Percentiles rank a stretch among this genome's conserved stretches.
These are phyloP conservation scores for Cyprinodon tularosa DNA, from an alignment of 2,113 vertebrate genomes.

Conservation along the genomic window DNA sequence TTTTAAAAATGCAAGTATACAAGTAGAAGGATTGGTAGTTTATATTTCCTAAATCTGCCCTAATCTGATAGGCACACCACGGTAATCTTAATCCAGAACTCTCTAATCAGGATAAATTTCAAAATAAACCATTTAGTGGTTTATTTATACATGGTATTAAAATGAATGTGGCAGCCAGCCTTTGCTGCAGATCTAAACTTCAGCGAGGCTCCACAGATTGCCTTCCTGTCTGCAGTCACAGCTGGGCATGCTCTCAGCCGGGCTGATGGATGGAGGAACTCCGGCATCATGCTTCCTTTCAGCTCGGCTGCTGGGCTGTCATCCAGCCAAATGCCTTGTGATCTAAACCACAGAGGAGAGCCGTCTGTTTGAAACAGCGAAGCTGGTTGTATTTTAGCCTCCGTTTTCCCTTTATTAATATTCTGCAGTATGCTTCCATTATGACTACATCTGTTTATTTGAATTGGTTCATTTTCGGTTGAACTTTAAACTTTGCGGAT, in stretches of 20 bases:
- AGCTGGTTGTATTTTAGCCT: constrained; percentile 4
- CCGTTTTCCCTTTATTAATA: constrained; percentile 15
- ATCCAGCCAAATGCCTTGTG: constrained; percentile 27
- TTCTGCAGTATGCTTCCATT: constrained; percentile 5
- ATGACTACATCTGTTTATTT: not conserved
- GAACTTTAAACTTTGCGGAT: not conserved
- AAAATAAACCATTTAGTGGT: constrained; percentile 24
- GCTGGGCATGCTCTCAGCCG: constrained; percentile 47
- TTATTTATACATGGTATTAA: constrained; percentile 24
- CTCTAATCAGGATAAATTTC: constrained; percentile 9
- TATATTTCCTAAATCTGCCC: not conserved
- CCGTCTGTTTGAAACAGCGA: constrained; percentile 6
- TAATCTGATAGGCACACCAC: constrained; percentile 1
- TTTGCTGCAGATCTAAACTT: constrained; percentile 62
- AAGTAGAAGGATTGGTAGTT: not conserved
- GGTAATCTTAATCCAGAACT: constrained; percentile 13
- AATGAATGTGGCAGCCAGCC: constrained; percentile 51
- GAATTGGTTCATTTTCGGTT: not conserved
- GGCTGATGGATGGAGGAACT: constrained; percentile 42
- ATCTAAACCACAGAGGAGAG: constrained; percentile 22
- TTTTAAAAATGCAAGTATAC: not conserved
- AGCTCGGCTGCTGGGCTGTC: constrained; percentile 6
- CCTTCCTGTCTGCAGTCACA: constrained; percentile 43
- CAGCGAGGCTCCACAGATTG: constrained; percentile 44
- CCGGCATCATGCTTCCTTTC: not conserved